These are phyloP conservation scores for Triplophysa siluroides DNA, from an alignment of 2,113 vertebrate species.

Conservation along the genomic window DNA sequence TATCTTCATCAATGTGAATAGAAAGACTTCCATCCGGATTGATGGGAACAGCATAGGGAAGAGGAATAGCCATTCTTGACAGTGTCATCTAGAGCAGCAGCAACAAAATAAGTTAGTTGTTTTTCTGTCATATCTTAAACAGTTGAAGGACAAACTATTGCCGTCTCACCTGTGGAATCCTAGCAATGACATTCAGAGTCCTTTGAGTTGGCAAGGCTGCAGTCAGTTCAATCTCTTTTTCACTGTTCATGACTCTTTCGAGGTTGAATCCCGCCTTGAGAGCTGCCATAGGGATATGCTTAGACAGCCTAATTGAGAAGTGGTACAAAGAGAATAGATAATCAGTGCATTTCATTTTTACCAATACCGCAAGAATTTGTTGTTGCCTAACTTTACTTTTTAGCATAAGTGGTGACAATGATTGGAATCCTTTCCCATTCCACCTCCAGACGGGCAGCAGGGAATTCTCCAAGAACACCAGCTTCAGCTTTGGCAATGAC, in stretches of 20 bases:
- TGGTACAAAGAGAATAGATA: background rate
- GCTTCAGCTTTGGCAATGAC: constrained; percentile 62
- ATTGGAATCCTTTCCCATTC: constrained; percentile 70
- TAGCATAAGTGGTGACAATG: constrained; percentile 54
- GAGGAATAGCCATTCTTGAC: constrained; percentile 49
- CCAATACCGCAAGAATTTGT: background rate
- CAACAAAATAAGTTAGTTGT: background rate
- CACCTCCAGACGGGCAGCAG: constrained; percentile 69
- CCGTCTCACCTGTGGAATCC: constrained; percentile 69
- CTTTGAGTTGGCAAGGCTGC: constrained; percentile 69
- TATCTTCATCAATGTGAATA: background rate
- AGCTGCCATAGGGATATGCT: constrained; percentile 59
- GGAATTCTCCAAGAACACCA: constrained; percentile 63
- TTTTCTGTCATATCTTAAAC: background rate
- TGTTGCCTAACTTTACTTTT: constrained; percentile 67
- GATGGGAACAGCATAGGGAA: constrained; percentile 59
- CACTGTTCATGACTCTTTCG: constrained; percentile 63
- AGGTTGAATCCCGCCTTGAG: constrained; percentile 60
- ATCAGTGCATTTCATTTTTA: background rate
- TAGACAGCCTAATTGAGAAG: constrained; percentile 64
- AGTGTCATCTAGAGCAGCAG: constrained; percentile 55
- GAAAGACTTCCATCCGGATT: constrained; percentile 23
- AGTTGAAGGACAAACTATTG: background rate
- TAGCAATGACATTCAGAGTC: constrained; percentile 74
- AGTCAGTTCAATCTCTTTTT: constrained; percentile 70